Conservation (phyloP, 1,140 invertebrate species). For the Diploscapter pachys region DNA sequence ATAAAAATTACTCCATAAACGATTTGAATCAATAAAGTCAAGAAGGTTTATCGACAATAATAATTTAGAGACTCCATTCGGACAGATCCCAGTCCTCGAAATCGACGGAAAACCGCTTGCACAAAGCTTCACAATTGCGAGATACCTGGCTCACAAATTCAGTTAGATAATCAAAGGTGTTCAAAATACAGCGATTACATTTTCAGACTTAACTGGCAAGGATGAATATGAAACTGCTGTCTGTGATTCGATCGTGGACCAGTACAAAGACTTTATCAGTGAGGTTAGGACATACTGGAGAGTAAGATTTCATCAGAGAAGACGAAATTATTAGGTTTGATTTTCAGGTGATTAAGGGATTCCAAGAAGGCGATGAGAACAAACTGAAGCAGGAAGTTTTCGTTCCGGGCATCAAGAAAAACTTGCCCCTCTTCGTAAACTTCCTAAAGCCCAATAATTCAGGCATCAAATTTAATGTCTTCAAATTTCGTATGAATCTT, state of each 20-base stretch:
- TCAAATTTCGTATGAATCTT: no score
- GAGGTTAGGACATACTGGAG: not conserved
- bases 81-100: conserved; percentile 2
- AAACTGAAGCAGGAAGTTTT: not conserved
- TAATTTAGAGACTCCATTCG: not conserved
- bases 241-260: not conserved
- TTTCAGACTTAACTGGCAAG: not conserved
- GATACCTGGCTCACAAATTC: not conserved
- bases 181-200: not conserved
- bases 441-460: not conserved
- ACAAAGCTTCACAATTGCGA: conserved; percentile 1
- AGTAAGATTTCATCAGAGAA: not conserved
- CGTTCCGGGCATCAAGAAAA: not conserved
- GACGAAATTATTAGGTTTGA: no score
- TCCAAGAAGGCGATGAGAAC: not conserved
- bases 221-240: not conserved
- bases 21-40: no score
- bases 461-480: no score
- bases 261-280: not conserved
- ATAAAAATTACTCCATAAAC: no score
- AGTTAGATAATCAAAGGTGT: not conserved
- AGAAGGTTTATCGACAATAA: no score
- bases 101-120: not conserved
- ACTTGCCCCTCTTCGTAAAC: not conserved
- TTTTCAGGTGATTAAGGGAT: not conserved